These are phyloP conservation scores for Dipodomys spectabilis DNA, from an alignment of 2,113 vertebrate genomes.

Conservation along the genomic window DNA sequence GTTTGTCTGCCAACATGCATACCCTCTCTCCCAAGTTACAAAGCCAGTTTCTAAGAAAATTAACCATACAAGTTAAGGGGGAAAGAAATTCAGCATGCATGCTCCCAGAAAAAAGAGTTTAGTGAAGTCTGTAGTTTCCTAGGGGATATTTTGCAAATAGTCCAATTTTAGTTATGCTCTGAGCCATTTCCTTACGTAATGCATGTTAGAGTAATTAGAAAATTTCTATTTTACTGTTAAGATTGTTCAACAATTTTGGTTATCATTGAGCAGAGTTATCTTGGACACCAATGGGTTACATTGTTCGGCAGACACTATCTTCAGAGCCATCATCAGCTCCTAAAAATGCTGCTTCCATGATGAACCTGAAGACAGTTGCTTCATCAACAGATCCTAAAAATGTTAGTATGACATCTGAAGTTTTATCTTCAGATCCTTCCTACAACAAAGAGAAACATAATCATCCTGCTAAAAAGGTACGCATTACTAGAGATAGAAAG, in stretches of 20 bases:
- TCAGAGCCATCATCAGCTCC: constrained; percentile 79
- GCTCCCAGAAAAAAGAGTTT: constrained; percentile 5
- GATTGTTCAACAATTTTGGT: constrained; percentile 53
- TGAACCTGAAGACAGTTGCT: constrained; percentile 76
- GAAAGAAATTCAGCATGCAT: neutral
- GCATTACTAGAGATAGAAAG: neutral
- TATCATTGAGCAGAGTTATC: constrained; percentile 71
- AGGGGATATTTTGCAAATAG: neutral
- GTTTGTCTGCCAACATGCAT: neutral
- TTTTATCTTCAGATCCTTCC: constrained; percentile 61
- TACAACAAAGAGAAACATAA: constrained; percentile 72
- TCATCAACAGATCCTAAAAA: constrained; percentile 66
- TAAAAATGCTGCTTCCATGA: constrained; percentile 68
- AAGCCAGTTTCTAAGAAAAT: neutral
- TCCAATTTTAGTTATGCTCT: neutral
- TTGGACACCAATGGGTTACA: constrained; percentile 80
- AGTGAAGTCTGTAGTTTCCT: neutral
- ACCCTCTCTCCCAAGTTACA: neutral
- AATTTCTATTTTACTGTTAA: constrained; percentile 43
- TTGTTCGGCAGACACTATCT: constrained; percentile 75
- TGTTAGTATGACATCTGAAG: constrained; percentile 69
- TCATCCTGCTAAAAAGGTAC: constrained; percentile 77
- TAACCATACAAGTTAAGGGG: constrained; percentile 3
- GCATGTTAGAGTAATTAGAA: constrained; percentile 42
- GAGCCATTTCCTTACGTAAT: neutral